phyloP scores from a whole-genome alignment of 2,113 vertebrate genomes.

The Ceyx melanurus region DNA sequence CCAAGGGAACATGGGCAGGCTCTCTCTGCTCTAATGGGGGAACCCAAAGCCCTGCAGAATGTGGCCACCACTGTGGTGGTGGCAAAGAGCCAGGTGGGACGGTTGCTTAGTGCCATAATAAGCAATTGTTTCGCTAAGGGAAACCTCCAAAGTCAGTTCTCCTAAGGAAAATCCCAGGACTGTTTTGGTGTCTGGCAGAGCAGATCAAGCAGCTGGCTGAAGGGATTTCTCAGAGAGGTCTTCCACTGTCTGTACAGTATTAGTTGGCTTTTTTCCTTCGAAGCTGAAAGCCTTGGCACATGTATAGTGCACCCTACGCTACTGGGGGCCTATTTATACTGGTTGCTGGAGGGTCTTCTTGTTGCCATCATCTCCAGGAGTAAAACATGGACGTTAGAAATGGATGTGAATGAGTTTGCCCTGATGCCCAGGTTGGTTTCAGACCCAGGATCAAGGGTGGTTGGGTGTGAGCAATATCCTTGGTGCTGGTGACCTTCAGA shows the following conservation, averaged over 20 bases:
- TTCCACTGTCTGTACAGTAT: background rate
- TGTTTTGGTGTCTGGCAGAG: background rate
- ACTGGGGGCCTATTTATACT: fast-evolving
- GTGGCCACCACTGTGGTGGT: background rate
- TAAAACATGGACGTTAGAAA: background rate
- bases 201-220: background rate
- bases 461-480: background rate
- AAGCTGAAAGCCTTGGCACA: background rate
- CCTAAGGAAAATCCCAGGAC: background rate
- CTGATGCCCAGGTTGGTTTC: background rate
- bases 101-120: background rate
- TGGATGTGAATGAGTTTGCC: background rate
- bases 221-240: background rate
- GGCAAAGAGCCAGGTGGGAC: background rate
- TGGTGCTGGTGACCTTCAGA: fast-evolving
- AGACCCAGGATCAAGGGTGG: background rate
- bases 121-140: background rate
- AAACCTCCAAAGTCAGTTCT: background rate
- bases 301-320: fast-evolving
- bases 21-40: background rate
- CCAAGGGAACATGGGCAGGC: background rate
- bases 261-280: background rate
- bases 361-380: fast-evolving
- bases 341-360: background rate
- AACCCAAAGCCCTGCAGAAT: background rate